Conservation (phyloP, 37 sponge, comb jelly and placozoan species). For the Hormiphora californensis region DNA sequence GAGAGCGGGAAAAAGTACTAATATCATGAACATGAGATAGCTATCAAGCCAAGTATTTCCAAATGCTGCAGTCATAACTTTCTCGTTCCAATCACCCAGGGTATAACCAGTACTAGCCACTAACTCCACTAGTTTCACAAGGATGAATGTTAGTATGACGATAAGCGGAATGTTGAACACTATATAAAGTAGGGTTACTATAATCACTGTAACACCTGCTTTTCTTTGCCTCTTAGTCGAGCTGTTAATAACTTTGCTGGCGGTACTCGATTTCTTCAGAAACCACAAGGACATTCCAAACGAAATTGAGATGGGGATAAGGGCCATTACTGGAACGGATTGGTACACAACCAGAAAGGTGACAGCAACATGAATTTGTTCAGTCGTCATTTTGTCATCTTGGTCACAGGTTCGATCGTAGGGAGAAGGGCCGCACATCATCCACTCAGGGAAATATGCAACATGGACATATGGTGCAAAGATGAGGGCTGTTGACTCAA, state of each 20-base stretch:
- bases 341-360: background rate
- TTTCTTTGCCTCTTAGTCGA: background rate
- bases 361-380: background rate
- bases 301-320: background rate
- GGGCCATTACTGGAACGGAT: background rate
- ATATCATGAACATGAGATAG: background rate
- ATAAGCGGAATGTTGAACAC: background rate
- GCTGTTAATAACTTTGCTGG: background rate
- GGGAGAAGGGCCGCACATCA: background rate
- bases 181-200: conserved; percentile 13
- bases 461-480: too few species aligned
- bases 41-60: background rate
- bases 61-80: background rate
- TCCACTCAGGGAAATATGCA: background rate
- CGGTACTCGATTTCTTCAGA: background rate
- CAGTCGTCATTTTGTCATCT: background rate
- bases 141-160: background rate
- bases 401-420: background rate
- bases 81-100: background rate
- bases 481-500: too few species aligned
- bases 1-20: background rate
- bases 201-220: conserved; percentile 9
- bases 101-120: background rate
- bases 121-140: background rate
- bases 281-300: background rate